These are phyloP conservation scores for Dicrurus megarhynchus DNA, from an alignment of 2,113 vertebrate genomes.

Conservation along the genomic window DNA sequence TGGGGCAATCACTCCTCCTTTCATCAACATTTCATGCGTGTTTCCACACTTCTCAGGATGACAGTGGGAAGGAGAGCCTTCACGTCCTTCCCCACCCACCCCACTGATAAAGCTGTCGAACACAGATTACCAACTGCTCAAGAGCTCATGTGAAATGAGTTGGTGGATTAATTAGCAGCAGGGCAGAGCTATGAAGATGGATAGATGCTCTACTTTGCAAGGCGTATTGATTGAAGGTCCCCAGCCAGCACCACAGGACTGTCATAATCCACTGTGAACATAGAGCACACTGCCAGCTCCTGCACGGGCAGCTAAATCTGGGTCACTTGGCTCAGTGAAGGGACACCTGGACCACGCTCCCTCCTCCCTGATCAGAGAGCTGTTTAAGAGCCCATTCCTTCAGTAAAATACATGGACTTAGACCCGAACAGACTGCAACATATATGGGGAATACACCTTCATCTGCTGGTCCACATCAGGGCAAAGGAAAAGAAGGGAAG, in stretches of 20 bases:
- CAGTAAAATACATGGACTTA: background rate
- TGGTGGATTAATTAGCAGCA: conserved; percentile 66
- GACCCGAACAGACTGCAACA: background rate
- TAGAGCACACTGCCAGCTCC: background rate
- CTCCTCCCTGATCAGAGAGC: background rate
- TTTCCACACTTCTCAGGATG: conserved; percentile 55
- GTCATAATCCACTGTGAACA: background rate
- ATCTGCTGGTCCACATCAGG: background rate
- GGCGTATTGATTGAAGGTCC: background rate
- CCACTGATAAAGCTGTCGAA: conserved; percentile 52
- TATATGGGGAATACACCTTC: background rate
- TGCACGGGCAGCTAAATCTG: background rate
- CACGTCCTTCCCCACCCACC: conserved; percentile 37
- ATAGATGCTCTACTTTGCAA: conserved; percentile 3
- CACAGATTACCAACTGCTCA: background rate
- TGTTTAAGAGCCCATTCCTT: background rate
- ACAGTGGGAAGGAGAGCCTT: conserved; percentile 1
- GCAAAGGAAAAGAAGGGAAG: background rate
- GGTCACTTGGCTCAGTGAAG: background rate
- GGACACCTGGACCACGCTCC: background rate
- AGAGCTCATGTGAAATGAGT: conserved; percentile 58
- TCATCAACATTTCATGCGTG: conserved; percentile 37
- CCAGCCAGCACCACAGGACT: background rate
- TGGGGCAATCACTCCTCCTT: conserved; percentile 54
- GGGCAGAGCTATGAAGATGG: conserved; percentile 56